Evolutionary conservation across 2,797 vertebrate genomes (phyloP), one percentile per base, ranked within the genome.

Genomic region (Gymnodraco acuticeps): DNA sequence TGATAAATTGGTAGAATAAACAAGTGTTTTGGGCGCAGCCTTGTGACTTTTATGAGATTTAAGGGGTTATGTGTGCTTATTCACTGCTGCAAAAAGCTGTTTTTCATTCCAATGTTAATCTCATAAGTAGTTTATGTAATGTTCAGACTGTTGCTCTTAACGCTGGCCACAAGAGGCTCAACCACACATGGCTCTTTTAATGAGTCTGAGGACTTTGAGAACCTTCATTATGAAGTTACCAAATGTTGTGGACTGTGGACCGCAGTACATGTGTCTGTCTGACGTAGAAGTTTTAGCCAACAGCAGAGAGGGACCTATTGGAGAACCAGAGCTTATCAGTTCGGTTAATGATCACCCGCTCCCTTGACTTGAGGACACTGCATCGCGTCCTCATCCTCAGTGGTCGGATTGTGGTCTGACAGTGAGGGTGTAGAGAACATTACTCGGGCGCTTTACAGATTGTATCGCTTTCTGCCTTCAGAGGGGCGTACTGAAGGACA

Each of bases 401-500:
- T 78, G 14, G 43, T 16, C 13, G 42, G 51, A 52, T 9, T 48
- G 16, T 53, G 73, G 46, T 76, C 27, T n/a, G 64, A 62, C 60
- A 14, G 62, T 27, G 19, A 62, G 10, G 48, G 3, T 66, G 60
- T 17, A 80, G 54, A 50, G 52, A 54, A 70, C 71, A 56, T 19
- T 12, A 41, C 59, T 56, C 15, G 14, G 11, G 41, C 14, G 65
- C 46, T 70, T 77, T 64, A 65, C 72, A 64, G 43, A 78, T 62
- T 63, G 41, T 64, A 75, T 58, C 15, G 38, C 59, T 53, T 56
- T 72, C 75, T 87, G 84, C 67, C 59, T 58, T 73, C 80, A 86
- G 90, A 80, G 77, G 64, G 70, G 60, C 78, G 78, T 54, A 80
- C 88, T 89, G 84, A 87, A 85, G 75, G 76, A 85, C 91, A 92